phyloP scores from a whole-genome alignment of 2,797 vertebrate genomes.

The Glossophaga mutica region DNA sequence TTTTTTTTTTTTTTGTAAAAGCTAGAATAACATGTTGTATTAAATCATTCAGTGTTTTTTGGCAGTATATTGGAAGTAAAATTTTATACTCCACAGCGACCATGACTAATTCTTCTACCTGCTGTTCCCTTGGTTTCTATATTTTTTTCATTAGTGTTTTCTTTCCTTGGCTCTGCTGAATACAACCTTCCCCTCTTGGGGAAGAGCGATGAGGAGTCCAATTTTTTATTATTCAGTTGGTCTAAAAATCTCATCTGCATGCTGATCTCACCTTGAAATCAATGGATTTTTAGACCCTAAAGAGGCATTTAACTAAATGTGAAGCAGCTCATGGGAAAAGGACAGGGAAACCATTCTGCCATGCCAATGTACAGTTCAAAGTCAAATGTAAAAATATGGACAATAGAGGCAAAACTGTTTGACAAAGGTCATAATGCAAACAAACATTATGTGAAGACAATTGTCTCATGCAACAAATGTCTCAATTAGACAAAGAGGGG shows the following conservation, averaged over 20 bases:
- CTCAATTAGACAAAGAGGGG: neutral
- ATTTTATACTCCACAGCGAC: constrained; percentile 56
- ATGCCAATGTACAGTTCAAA: constrained; percentile 24
- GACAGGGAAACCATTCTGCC: constrained; percentile 4
- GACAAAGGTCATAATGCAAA: constrained; percentile 22
- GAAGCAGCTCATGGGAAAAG: constrained; percentile 49
- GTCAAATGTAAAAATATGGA: constrained; percentile 43
- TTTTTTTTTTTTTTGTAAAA: constrained; percentile 34
- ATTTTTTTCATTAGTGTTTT: constrained; percentile 56
- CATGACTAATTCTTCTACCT: constrained; percentile 74
- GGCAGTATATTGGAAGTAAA: constrained; percentile 58
- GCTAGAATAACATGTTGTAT: constrained; percentile 61
- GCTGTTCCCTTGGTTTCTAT: constrained; percentile 61
- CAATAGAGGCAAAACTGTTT: neutral
- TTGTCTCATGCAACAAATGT: neutral
- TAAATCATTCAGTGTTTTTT: constrained; percentile 72
- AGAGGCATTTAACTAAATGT: constrained; percentile 57
- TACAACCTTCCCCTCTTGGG: constrained; percentile 34
- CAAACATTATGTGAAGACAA: constrained; percentile 10
- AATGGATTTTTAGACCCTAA: neutral
- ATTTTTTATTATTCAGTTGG: constrained; percentile 62
- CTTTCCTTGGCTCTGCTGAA: constrained; percentile 42
- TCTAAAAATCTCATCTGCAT: constrained; percentile 58
- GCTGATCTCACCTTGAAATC: constrained; percentile 62
- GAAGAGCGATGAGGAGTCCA: constrained; percentile 36